Evolutionary conservation across 2,888 invertebrate genomes (phyloP).

Genomic region (Melangyna quadrimaculata): DNA sequence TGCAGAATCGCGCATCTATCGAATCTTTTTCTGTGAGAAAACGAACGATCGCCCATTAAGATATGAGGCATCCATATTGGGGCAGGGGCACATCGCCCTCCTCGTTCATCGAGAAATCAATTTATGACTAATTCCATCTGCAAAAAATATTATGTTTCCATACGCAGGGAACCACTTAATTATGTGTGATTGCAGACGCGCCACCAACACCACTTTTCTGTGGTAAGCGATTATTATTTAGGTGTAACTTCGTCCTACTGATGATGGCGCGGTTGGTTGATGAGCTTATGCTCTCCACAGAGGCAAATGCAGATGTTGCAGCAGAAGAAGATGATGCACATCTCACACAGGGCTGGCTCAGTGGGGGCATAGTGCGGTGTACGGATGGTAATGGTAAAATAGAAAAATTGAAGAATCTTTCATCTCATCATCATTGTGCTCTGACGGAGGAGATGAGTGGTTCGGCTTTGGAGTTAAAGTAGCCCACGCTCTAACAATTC

Average conservation of each 20-base stretch:
- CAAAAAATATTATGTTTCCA: slow-evolving; percentile 42
- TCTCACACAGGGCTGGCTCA: slow-evolving; percentile 7
- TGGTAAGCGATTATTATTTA: slow-evolving; percentile 64
- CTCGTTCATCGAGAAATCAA: slow-evolving; percentile 64
- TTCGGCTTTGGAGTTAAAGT: slow-evolving; percentile 28
- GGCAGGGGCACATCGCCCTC: slow-evolving; percentile 66
- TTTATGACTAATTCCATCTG: slow-evolving; percentile 72
- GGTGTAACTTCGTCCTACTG: slow-evolving; percentile 69
- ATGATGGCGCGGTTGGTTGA: neutral
- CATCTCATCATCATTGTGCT: slow-evolving; percentile 52
- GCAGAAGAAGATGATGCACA: slow-evolving; percentile 21
- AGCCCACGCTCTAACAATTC: slow-evolving; percentile 71
- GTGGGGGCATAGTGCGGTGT: neutral
- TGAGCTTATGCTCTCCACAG: neutral
- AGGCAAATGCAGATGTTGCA: slow-evolving; percentile 34
- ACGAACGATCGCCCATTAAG: slow-evolving; percentile 70
- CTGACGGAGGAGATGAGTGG: slow-evolving; percentile 61
- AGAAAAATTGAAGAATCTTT: slow-evolving; percentile 29
- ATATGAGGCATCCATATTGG: slow-evolving; percentile 69
- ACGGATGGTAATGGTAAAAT: neutral
- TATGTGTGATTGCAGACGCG: slow-evolving; percentile 69
- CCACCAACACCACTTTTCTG: slow-evolving; percentile 63
- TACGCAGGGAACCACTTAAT: slow-evolving; percentile 70
- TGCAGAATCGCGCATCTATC: slow-evolving; percentile 42
- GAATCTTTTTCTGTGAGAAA: slow-evolving; percentile 46